Base-by-base conservation (phyloP, 2,797 vertebrate genomes). In the Sebastes oblongus region DNA sequence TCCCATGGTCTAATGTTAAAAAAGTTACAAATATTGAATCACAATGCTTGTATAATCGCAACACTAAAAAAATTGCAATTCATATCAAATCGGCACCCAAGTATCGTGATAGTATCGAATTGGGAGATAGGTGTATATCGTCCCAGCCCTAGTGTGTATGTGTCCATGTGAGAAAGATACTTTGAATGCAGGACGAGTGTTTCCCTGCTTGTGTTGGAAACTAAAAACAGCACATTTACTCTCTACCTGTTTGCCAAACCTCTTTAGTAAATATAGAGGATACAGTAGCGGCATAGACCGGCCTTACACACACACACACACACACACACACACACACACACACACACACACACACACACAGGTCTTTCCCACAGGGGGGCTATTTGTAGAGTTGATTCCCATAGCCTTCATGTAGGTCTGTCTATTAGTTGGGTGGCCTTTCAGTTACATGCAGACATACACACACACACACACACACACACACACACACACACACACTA, bases 331-430 rank as follows among this genome's bases (percentile, higher is more conserved):
- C 25, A 25, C 3, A 25, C 3, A 25, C 25, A 1, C 25, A 25
- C 3, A 25, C 3, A 25, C 25, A 1, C 25, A 25, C 25, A 25
- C 3, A 25, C 25, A 25, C 3, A 25, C 3, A 25, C 25, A 1
- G 50, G 80, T 55, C 34, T 80, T 58, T 60, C 81, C 92, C 92
- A 80, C 89, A 87, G 74, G 75, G 75, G 65, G 29, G 36, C 76
- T 93, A 93, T 92, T 93, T 92, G 85, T 69, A 78, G 88, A 80
- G 77, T 68, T 67, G 75, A 90, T 82, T 83, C 77, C 84, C 67
- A 54, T 34, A 72, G 82, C 87, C 71, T 77, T 78, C 82, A 34
- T 75, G 86, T 77, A 84, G 87, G 86, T 89, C 77, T 61, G 79
- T 87, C 36, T 71, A 81, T 92, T 60, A 77, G 82, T 42, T 86